Percentiles rank a stretch among this genome's conserved stretches.
phyloP scores from a whole-genome alignment of 2,797 vertebrate genomes.

The Neosalanx taihuensis region DNA sequence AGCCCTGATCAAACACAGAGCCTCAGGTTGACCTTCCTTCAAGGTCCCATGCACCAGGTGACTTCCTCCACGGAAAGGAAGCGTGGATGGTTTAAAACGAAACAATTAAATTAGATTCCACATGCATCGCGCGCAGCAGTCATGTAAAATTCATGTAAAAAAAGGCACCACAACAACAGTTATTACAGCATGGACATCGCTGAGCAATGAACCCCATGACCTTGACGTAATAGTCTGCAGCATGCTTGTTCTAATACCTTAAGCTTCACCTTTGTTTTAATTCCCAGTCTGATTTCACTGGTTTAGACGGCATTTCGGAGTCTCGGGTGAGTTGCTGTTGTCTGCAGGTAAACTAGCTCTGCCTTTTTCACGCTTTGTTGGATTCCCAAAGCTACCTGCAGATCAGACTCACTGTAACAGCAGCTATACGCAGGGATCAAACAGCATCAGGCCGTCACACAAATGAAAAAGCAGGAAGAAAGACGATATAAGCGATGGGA shows the following conservation, averaged over 20 bases:
- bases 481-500: constrained; percentile 41
- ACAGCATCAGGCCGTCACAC: constrained; percentile 47
- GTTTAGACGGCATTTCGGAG: too few relatives aligned
- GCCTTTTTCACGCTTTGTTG: not conserved
- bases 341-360: not conserved
- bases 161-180: not conserved
- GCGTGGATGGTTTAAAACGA: constrained; percentile 35
- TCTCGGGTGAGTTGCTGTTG: too few relatives aligned
- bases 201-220: too few relatives aligned
- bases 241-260: too few relatives aligned
- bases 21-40: constrained; percentile 53
- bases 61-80: constrained; percentile 52
- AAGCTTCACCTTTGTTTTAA: too few relatives aligned
- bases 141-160: constrained; percentile 54
- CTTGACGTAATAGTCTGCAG: too few relatives aligned
- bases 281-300: too few relatives aligned
- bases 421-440: constrained; percentile 41
- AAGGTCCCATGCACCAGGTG: constrained; percentile 57
- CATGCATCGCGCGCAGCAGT: constrained; percentile 54
- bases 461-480: constrained; percentile 44
- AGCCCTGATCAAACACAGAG: too few relatives aligned
- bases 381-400: not conserved
- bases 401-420: constrained; percentile 29
- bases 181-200: not conserved
- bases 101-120: constrained; percentile 13